These are phyloP conservation scores for Opisthograptis luteolata DNA, from an alignment of 2,888 invertebrate genomes.

Conservation along the genomic window DNA sequence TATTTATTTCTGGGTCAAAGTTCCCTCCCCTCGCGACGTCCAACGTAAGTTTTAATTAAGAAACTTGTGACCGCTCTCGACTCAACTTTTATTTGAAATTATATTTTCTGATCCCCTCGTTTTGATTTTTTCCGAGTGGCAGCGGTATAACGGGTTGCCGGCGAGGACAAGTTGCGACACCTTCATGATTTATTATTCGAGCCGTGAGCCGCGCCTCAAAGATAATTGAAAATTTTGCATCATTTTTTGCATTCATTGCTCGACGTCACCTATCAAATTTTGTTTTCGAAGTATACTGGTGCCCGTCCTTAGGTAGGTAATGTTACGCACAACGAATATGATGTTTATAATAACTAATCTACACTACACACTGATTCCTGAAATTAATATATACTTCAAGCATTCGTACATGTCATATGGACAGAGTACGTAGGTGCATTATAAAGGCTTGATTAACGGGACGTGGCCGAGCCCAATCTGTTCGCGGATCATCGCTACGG, in stretches of 20 bases:
- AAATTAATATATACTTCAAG: neutral
- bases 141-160: conserved; percentile 72
- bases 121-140: conserved; percentile 70
- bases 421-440: conserved; percentile 40
- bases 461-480: conserved; percentile 59
- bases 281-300: conserved; percentile 12
- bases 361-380: neutral
- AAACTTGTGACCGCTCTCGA: conserved; percentile 82
- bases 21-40: conserved; percentile 73
- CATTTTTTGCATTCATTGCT: conserved; percentile 43
- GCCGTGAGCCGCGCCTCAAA: conserved; percentile 48
- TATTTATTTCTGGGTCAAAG: conserved; percentile 83
- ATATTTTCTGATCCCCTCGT: conserved; percentile 79
- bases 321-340: too few relatives aligned
- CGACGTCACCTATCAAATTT: conserved; percentile 23
- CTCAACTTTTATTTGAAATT: conserved; percentile 83
- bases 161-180: conserved; percentile 70
- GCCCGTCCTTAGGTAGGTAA: too few relatives aligned
- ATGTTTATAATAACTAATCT: too few relatives aligned
- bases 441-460: conserved; percentile 70
- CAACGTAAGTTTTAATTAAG: conserved; percentile 85
- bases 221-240: conserved; percentile 64
- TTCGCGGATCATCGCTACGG: conserved; percentile 71
- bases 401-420: conserved; percentile 37
- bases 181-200: conserved; percentile 74